phyloP scores from a whole-genome alignment of 53 echinoderm and acorn worm genomes.

The Crossaster papposus region DNA sequence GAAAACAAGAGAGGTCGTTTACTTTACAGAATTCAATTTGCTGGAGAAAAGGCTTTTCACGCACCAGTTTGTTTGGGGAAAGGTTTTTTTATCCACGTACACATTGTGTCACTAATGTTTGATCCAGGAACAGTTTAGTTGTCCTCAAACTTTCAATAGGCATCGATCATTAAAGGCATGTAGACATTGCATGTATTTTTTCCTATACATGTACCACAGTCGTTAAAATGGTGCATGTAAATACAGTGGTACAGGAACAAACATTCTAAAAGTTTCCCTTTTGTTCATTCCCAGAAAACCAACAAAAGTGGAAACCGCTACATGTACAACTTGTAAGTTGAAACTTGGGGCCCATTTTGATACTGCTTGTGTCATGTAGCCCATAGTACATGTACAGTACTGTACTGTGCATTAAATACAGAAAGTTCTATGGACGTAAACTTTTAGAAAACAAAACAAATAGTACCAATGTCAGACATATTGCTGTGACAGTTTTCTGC shows the following conservation, averaged over 20 bases:
- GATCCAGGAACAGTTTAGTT: background rate
- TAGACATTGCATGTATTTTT: background rate
- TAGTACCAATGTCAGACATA: no score
- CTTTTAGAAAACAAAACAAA: no score
- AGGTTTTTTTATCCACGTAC: background rate
- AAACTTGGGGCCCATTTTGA: background rate
- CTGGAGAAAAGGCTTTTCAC: background rate
- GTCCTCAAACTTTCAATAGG: background rate
- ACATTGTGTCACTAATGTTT: background rate
- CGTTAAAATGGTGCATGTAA: background rate
- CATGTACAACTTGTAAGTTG: background rate
- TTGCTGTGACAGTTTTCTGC: no score
- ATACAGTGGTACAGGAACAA: background rate
- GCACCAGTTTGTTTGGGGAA: background rate
- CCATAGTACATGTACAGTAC: no score
- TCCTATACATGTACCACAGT: no score
- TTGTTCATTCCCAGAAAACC: background rate
- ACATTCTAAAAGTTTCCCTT: background rate
- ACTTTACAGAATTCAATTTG: no score
- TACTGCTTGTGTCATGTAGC: background rate
- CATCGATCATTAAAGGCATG: background rate
- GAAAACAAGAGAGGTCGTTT: no score
- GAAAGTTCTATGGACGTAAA: no score
- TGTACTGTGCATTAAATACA: no score
- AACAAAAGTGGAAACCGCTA: background rate